Evolutionary conservation across 2,113 vertebrate species (phyloP).

Genomic region (Marmota flaviventris): DNA sequence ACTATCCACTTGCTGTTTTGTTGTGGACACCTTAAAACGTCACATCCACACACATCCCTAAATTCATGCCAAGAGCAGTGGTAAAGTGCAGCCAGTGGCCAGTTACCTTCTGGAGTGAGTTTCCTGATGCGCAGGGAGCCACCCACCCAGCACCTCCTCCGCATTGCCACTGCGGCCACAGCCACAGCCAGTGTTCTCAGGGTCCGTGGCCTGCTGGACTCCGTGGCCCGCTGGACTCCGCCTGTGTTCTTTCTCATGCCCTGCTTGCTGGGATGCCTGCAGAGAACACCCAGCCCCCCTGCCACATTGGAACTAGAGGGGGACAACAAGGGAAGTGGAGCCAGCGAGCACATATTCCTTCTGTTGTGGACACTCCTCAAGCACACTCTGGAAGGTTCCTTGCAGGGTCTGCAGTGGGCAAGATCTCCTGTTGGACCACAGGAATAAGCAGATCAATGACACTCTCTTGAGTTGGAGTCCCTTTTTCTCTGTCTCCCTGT

Average conservation of each 20-base stretch:
- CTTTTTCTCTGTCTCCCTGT: background rate
- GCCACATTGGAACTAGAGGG: background rate
- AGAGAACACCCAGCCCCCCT: too few species aligned
- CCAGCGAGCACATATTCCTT: background rate
- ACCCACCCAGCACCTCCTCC: too few species aligned
- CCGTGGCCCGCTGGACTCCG: background rate
- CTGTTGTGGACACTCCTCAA: background rate
- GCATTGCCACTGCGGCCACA: background rate
- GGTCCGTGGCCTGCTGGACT: accelerated
- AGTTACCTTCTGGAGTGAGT: background rate
- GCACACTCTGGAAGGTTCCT: background rate
- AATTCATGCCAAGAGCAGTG: background rate
- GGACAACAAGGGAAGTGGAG: background rate
- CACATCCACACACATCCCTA: conserved; percentile 64
- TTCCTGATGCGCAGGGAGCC: background rate
- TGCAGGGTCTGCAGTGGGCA: background rate
- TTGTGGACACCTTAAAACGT: conserved; percentile 76
- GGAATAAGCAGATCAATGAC: background rate
- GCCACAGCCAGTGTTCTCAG: background rate
- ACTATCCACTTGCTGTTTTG: conserved; percentile 66
- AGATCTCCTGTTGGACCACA: background rate
- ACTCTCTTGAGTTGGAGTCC: background rate
- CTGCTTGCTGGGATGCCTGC: background rate
- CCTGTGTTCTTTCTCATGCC: background rate
- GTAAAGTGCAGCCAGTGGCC: background rate